Conservation (phyloP, 2,888 invertebrate genomes). For the Scaptomyza caliginosa region DNA sequence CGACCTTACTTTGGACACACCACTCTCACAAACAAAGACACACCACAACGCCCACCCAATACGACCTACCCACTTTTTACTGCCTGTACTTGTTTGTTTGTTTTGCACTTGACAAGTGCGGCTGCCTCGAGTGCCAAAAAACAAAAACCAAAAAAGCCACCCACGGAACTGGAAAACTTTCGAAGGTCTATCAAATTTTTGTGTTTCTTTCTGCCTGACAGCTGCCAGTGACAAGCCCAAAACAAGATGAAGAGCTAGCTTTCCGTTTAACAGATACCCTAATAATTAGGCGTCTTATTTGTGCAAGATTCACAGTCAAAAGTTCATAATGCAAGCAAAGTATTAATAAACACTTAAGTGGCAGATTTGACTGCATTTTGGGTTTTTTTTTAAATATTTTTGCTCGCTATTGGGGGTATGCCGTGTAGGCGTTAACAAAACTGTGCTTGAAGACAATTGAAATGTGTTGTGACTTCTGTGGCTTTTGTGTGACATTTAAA, state of each 20-base stretch:
- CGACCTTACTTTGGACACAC: too few relatives aligned
- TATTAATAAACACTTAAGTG: too few relatives aligned
- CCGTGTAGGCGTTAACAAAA: conserved; percentile 1
- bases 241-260: conserved; percentile 4
- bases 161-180: conserved; percentile 58
- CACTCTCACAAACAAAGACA: too few relatives aligned
- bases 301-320: too few relatives aligned
- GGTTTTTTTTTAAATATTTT: not conserved
- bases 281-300: not conserved
- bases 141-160: conserved; percentile 16
- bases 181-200: conserved; percentile 44
- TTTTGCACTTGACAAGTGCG: conserved; percentile 34
- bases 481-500: conserved; percentile 21
- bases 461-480: conserved; percentile 20
- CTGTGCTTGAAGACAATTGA: not conserved
- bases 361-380: not conserved
- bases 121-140: conserved; percentile 37
- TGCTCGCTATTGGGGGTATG: not conserved
- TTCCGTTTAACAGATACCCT: conserved; percentile 1
- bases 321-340: too few relatives aligned
- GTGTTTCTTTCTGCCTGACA: conserved; percentile 14
- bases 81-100: too few relatives aligned
- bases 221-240: conserved; percentile 30
- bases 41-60: conserved; percentile 8
- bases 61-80: conserved; percentile 17